Evolutionary conservation across 1,140 invertebrate species (phyloP), one percentile per base, ranked within the genome.

Genomic region (Pogonomyrmex barbatus): DNA sequence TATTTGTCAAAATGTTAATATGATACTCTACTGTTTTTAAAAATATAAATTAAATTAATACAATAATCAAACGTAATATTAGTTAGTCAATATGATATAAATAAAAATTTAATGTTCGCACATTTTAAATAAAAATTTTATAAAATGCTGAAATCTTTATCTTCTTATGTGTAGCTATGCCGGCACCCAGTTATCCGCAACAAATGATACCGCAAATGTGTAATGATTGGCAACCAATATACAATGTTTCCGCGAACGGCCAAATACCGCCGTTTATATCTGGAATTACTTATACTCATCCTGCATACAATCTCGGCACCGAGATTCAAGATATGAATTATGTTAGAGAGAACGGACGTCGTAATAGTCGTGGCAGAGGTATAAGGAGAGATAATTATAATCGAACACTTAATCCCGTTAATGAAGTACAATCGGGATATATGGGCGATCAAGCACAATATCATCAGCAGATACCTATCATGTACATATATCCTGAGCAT

Each of bases 341-440:
- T 4, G 45, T 39, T n/a, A 89, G 89, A 60, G 91, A 93, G 70
- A 88, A 87, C 67, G 91, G 89, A 54, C 92, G 90, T 75, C 87
- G 93, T 10, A 73, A 89, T 24, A 85, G 76, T 73, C 88, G 93
- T 12, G 90, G 91, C 2, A 91, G 92, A 58, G 89, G 91, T 24
- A 90, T 90, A 39, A 91, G 88, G 4, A 90, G 85, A 62, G 90
- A 93, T 33, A 91, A 86, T 62, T 93, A 90, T 65, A 93, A 87
- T 75, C 92, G 92, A 42, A 88, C 84, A 47, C 90, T 92, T 4
- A 93, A 91, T 86, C 88, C 92, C 45, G 86, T 86, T 12, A 92
- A 90, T 47, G 93, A 94, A 67, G 90, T 94, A 6, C 93, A 92
- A 45, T 47, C 89, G 8, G 77, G 88, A 54, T 94, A 93, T n/a